A percentile compares a stretch with the other conserved stretches of the same genome.
Conservation (phyloP, 30 jellyfish, hydroid and myxozoan genomes). For the Morbakka virulenta region DNA sequence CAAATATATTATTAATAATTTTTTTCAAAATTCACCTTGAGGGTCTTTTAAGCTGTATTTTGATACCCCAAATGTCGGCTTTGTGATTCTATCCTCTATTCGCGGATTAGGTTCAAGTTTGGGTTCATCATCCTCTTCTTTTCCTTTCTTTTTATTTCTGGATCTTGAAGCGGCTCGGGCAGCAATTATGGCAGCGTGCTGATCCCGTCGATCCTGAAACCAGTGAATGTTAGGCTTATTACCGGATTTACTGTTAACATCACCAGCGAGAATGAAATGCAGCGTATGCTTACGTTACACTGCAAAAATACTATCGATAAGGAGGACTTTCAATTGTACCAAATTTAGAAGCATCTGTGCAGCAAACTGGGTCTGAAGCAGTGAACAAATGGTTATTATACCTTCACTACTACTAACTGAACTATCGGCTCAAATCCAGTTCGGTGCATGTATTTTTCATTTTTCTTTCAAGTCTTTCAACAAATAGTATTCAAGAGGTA, state of each 20-base stretch:
- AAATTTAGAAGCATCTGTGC: too few species aligned
- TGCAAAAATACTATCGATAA: background rate
- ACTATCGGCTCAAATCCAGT: too few species aligned
- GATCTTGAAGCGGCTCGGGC: conserved; percentile 38
- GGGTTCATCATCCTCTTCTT: background rate
- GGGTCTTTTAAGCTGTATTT: conserved; percentile 77
- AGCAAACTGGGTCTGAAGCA: too few species aligned
- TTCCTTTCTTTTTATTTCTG: conserved; percentile 24
- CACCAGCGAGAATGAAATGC: background rate
- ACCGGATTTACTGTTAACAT: background rate
- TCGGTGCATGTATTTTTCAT: too few species aligned
- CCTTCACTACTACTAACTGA: too few species aligned
- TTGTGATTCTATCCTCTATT: conserved; percentile 75
- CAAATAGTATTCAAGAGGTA: too few species aligned
- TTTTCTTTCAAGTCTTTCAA: too few species aligned
- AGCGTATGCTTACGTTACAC: background rate
- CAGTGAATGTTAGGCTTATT: background rate
- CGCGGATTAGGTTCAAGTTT: conserved; percentile 40
- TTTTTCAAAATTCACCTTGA: conserved; percentile 63
- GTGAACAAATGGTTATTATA: too few species aligned
- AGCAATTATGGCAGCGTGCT: too few species aligned
- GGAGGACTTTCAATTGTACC: background rate
- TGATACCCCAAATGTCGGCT: conserved; percentile 74
- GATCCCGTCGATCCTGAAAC: conserved; percentile 69
- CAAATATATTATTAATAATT: too few species aligned